Evolutionary conservation across 35 echinoderm and acorn worm species (phyloP).

Genomic region (Chiridota heheva): DNA sequence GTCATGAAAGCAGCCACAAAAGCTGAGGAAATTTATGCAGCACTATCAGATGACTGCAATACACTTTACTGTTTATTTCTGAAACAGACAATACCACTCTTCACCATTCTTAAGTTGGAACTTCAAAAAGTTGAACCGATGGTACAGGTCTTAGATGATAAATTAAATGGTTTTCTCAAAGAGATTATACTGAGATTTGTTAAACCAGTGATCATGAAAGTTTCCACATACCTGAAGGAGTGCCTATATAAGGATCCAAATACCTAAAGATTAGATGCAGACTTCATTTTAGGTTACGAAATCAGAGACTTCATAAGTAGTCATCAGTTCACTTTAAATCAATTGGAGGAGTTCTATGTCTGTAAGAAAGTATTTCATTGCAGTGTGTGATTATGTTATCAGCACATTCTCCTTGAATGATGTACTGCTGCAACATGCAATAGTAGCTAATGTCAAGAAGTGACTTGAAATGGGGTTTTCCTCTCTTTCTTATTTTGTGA

Average conservation of each 20-base stretch:
- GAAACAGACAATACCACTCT: constrained; percentile 50
- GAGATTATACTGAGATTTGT: constrained; percentile 44
- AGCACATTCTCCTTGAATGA: neutral
- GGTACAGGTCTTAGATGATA: constrained; percentile 22
- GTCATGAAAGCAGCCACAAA: constrained; percentile 47
- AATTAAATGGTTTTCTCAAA: constrained; percentile 40
- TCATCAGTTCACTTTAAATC: neutral
- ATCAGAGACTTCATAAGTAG: neutral
- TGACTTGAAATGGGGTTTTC: neutral
- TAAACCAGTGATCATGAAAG: neutral
- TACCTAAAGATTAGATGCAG: constrained; percentile 1
- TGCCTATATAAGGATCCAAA: neutral
- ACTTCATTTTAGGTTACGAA: neutral
- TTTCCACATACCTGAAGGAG: neutral
- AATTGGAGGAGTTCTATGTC: neutral
- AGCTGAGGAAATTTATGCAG: constrained; percentile 46
- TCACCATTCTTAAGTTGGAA: constrained; percentile 33
- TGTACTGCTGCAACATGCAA: neutral
- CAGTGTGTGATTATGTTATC: neutral
- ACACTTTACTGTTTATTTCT: constrained; percentile 54
- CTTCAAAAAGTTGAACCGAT: constrained; percentile 57
- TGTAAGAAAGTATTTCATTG: constrained; percentile 7
- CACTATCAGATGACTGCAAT: constrained; percentile 34
- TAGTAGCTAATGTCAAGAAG: neutral
- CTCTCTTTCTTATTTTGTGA: constrained; percentile 9